Conservation (phyloP, 1,140 invertebrate species). For the Achroia grisella region DNA sequence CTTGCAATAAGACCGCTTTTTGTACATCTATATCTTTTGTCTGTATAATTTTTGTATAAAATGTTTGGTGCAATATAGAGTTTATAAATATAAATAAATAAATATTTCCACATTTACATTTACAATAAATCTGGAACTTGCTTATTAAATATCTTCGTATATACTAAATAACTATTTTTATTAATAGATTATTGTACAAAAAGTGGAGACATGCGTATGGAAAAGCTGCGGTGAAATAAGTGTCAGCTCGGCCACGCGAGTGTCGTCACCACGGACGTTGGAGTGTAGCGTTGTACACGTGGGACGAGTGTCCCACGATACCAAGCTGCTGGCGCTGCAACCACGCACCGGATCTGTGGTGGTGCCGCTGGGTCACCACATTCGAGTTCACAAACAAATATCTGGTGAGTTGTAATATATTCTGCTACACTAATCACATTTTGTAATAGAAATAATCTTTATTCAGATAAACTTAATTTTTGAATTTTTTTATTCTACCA, state of each 20-base stretch:
- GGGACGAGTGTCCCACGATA: slow-evolving; percentile 44
- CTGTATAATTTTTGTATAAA: too few relatives aligned
- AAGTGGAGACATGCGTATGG: slow-evolving; percentile 41
- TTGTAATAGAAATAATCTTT: too few relatives aligned
- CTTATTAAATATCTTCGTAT: too few relatives aligned
- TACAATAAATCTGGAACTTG: too few relatives aligned
- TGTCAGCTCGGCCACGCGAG: slow-evolving; percentile 23
- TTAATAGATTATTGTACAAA: slow-evolving; percentile 37
- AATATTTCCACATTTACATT: too few relatives aligned
- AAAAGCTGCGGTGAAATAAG: slow-evolving; percentile 40
- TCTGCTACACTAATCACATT: too few relatives aligned
- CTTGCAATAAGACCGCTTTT: too few relatives aligned
- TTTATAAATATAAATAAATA: too few relatives aligned
- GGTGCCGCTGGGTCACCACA: slow-evolving; percentile 55
- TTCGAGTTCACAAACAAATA: slow-evolving; percentile 39
- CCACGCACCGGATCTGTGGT: slow-evolving; percentile 38
- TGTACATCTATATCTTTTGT: too few relatives aligned
- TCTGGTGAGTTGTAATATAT: slow-evolving; percentile 20
- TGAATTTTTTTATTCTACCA: too few relatives aligned
- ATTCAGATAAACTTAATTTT: too few relatives aligned
- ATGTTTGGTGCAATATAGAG: too few relatives aligned
- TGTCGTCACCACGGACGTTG: slow-evolving; percentile 36
- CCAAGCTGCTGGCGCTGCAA: slow-evolving; percentile 34
- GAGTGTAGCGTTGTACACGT: slow-evolving; percentile 39
- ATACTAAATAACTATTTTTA: neutral